A percentile compares a stretch with the other conserved stretches of the same genome.
Evolutionary conservation across 2,797 vertebrate genomes (phyloP).

Genomic region (Oryzias dopingdopingensis): DNA sequence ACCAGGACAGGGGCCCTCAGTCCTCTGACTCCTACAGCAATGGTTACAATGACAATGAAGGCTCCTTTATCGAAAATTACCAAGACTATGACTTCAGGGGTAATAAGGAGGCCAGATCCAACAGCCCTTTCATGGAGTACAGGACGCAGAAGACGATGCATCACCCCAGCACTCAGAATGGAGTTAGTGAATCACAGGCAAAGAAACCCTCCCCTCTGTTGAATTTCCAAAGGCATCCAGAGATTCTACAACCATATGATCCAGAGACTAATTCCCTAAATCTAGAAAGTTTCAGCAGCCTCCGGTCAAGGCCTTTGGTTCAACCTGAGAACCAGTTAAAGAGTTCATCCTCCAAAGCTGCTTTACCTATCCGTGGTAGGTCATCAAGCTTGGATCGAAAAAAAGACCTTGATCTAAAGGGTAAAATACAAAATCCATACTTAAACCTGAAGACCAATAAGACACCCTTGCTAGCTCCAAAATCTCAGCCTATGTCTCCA

Average conservation of each 20-base stretch:
- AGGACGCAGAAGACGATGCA: conserved; percentile 70
- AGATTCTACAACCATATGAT: conserved; percentile 90
- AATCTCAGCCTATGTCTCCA: conserved; percentile 30
- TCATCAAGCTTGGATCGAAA: conserved; percentile 59
- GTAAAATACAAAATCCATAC: conserved; percentile 54
- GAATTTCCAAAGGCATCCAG: conserved; percentile 92
- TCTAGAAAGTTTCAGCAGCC: conserved; percentile 61
- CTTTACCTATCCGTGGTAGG: conserved; percentile 25
- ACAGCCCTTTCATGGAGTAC: conserved; percentile 79
- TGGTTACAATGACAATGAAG: conserved; percentile 64
- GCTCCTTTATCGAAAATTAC: conserved; percentile 72
- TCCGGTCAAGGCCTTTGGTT: conserved; percentile 56
- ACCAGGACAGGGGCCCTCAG: conserved; percentile 80
- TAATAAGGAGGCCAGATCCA: conserved; percentile 62
- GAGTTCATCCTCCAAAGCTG: conserved; percentile 66
- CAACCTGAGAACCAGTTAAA: conserved; percentile 61
- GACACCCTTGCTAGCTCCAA: conserved; percentile 24
- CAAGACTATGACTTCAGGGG: conserved; percentile 73
- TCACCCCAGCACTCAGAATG: conserved; percentile 70
- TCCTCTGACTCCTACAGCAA: conserved; percentile 69
- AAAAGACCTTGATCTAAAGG: conserved; percentile 41
- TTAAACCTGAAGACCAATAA: conserved; percentile 27
- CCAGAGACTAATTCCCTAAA: conserved; percentile 81
- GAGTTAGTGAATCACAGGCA: conserved; percentile 57
- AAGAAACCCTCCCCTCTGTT: conserved; percentile 76